A percentile compares a stretch with the other conserved stretches of the same genome.
Conservation (phyloP, 2,888 invertebrate genomes). For the Lingula anatina region DNA sequence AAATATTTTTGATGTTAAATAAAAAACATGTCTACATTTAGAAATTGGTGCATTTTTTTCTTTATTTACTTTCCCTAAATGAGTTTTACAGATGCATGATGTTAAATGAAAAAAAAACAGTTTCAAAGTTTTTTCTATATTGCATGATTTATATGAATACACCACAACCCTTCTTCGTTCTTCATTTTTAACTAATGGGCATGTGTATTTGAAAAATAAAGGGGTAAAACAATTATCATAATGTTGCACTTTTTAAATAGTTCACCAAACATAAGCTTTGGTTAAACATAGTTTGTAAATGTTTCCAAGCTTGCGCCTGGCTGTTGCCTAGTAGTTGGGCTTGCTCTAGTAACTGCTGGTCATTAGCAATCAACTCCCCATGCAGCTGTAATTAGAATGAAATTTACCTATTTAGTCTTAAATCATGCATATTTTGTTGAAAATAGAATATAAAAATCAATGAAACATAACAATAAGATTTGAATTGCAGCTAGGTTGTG, state of each 20-base stretch:
- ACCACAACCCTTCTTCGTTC: too few relatives aligned
- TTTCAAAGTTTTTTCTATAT: too few relatives aligned
- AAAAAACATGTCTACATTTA: too few relatives aligned
- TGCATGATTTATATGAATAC: too few relatives aligned
- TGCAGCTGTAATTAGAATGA: slow-evolving; percentile 49
- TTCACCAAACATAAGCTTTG: slow-evolving; percentile 45
- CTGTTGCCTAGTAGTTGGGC: slow-evolving; percentile 17
- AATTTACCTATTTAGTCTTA: slow-evolving; percentile 59
- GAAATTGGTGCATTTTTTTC: too few relatives aligned
- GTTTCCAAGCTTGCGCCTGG: slow-evolving; percentile 29
- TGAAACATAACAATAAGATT: background rate
- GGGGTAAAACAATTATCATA: slow-evolving; percentile 27
- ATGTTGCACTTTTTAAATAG: slow-evolving; percentile 44
- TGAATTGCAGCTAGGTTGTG: background rate
- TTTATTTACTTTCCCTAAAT: too few relatives aligned
- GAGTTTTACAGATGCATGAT: too few relatives aligned
- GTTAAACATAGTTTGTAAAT: slow-evolving; percentile 32
- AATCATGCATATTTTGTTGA: too few relatives aligned
- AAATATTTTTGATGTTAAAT: too few relatives aligned
- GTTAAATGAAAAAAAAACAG: too few relatives aligned
- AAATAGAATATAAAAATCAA: slow-evolving; percentile 6
- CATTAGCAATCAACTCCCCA: slow-evolving; percentile 30
- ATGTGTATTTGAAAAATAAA: too few relatives aligned
- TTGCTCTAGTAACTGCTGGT: slow-evolving; percentile 21
- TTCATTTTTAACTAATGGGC: too few relatives aligned